Percentiles rank a stretch among this genome's conserved stretches.
phyloP scores from a whole-genome alignment of 2,888 invertebrate genomes.

The Electrophaes corylata region DNA sequence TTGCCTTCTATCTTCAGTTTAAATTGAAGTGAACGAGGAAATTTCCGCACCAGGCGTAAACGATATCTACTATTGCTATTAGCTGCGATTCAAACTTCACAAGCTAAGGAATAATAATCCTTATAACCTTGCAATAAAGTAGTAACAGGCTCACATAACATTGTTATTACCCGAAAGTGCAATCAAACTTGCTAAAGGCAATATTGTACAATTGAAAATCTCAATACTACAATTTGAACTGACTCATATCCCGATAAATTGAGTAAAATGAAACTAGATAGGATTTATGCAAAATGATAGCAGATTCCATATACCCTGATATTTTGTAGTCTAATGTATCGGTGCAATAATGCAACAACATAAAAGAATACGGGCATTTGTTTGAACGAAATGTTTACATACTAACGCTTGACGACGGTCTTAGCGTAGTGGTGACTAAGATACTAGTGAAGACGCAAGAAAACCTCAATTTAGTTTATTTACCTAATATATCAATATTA shows the following conservation, averaged over 20 bases:
- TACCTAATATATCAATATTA: too few relatives aligned
- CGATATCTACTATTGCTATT: not conserved
- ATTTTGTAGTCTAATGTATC: too few relatives aligned
- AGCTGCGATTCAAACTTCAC: constrained; percentile 9
- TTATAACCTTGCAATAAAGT: constrained; percentile 19
- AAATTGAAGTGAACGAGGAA: constrained; percentile 5
- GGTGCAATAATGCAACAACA: too few relatives aligned
- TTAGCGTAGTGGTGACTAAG: too few relatives aligned
- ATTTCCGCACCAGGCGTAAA: constrained; percentile 10
- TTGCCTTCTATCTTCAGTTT: constrained; percentile 4
- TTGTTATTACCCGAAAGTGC: constrained; percentile 31
- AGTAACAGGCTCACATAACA: constrained; percentile 12
- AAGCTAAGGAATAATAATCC: constrained; percentile 13
- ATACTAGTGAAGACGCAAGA: too few relatives aligned
- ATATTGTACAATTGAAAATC: constrained; percentile 35
- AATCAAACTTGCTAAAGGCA: constrained; percentile 34
- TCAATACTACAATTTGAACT: constrained; percentile 27
- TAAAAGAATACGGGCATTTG: too few relatives aligned
- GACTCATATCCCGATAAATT: not conserved
- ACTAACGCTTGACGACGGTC: too few relatives aligned
- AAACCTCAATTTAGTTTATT: too few relatives aligned
- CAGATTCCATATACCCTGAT: not conserved
- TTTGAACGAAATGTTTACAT: too few relatives aligned
- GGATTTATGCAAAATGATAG: not conserved
- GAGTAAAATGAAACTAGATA: not conserved